A percentile compares a stretch with the other conserved stretches of the same genome.
Conservation (phyloP, 1,140 invertebrate species). For the Xylocopa sonorina region DNA sequence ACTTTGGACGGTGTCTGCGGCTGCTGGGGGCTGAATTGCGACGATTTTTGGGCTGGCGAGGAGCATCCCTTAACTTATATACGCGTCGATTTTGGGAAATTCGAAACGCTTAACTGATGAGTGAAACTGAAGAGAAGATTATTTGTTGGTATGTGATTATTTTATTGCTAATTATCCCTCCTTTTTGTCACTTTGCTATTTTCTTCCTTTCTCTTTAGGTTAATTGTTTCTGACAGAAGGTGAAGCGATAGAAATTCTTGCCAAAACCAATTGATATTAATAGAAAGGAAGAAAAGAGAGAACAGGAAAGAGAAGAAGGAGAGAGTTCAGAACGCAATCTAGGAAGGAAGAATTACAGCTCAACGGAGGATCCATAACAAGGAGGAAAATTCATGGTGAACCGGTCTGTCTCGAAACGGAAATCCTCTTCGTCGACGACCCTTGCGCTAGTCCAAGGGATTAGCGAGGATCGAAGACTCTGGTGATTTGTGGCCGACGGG, state of each 20-base stretch:
- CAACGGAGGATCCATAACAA: constrained; percentile 28
- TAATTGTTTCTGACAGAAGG: too few relatives aligned
- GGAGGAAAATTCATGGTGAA: constrained; percentile 48
- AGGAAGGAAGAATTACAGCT: constrained; percentile 21
- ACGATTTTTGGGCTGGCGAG: neutral
- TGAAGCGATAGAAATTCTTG: too few relatives aligned
- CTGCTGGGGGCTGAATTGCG: neutral
- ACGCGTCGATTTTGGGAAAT: too few relatives aligned
- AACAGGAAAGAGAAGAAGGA: neutral
- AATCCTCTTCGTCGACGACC: constrained; percentile 53
- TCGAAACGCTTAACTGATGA: neutral
- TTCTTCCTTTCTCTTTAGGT: too few relatives aligned
- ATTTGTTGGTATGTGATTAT: too few relatives aligned
- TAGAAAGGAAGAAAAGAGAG: neutral
- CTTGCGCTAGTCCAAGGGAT: constrained; percentile 45
- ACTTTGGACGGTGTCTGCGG: neutral
- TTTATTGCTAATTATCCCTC: too few relatives aligned
- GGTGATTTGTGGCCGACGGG: constrained; percentile 62
- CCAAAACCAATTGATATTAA: too few relatives aligned
- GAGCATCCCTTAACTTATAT: too few relatives aligned
- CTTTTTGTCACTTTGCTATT: too few relatives aligned
- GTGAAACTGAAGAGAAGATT: too few relatives aligned
- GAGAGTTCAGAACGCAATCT: neutral
- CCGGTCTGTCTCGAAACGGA: constrained; percentile 35
- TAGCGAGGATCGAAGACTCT: constrained; percentile 63